Percentiles rank a stretch among this genome's conserved stretches.
Conservation (phyloP, 2,888 invertebrate species). For the Melipona bicolor region DNA sequence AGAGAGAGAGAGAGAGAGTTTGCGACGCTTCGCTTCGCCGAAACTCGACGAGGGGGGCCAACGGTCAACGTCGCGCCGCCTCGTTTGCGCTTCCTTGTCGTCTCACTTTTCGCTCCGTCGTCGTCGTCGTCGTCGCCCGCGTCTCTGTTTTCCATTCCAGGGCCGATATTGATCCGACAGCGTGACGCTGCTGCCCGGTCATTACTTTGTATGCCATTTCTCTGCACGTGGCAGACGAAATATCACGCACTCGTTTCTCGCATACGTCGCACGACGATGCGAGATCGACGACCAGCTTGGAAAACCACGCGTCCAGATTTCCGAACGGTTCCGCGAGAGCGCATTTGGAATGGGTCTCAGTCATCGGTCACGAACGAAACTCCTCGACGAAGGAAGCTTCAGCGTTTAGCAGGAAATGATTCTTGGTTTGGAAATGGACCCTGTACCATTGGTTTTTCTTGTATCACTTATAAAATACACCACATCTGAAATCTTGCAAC, state of each 20-base stretch:
- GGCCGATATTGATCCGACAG: conserved; percentile 81
- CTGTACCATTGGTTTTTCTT: too few relatives aligned
- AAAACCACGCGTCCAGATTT: not conserved
- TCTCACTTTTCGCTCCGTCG: conserved; percentile 65
- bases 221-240: conserved; percentile 59
- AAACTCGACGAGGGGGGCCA: conserved; percentile 47
- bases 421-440: too few relatives aligned
- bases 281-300: not conserved
- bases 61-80: conserved; percentile 22
- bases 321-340: not conserved
- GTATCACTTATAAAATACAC: too few relatives aligned
- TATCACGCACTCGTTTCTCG: conserved; percentile 41
- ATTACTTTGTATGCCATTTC: conserved; percentile 55
- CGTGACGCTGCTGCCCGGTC: conserved; percentile 69
- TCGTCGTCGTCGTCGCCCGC: conserved; percentile 47
- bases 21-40: not conserved
- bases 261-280: conserved; percentile 7
- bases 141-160: conserved; percentile 73
- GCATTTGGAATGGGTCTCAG: not conserved
- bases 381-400: not conserved
- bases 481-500: too few relatives aligned
- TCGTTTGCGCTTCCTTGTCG: conserved; percentile 66
- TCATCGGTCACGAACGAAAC: not conserved
- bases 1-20: too few relatives aligned
- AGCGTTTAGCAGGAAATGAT: not conserved